These are phyloP conservation scores for Homarus gammarus DNA, from an alignment of 2,888 invertebrate genomes.

Conservation along the genomic window DNA sequence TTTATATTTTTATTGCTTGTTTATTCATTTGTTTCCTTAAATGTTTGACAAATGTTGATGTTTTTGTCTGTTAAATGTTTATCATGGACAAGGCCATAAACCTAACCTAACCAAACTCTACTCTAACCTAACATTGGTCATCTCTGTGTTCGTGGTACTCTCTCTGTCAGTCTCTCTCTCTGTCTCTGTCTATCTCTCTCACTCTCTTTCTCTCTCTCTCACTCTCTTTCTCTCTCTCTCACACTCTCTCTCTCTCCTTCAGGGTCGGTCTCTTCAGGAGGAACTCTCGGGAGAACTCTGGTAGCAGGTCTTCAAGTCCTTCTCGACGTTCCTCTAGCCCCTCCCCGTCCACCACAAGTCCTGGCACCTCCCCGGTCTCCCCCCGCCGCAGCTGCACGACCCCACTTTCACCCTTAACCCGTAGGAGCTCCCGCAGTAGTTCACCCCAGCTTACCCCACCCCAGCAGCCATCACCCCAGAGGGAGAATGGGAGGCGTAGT, in stretches of 20 bases:
- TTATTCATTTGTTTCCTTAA: too few species aligned
- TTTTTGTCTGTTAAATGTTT: too few species aligned
- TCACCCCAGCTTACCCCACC: constrained; percentile 61
- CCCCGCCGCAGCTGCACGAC: constrained; percentile 50
- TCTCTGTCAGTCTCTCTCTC: constrained; percentile 35
- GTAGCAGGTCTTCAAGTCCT: constrained; percentile 56
- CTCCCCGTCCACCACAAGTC: constrained; percentile 33
- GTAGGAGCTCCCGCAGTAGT: constrained; percentile 35
- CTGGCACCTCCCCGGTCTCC: constrained; percentile 43
- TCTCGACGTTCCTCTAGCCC: constrained; percentile 52
- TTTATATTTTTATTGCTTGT: too few species aligned
- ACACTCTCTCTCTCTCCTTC: not conserved
- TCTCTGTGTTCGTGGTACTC: not conserved
- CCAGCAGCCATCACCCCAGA: constrained; percentile 10
- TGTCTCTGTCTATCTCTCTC: constrained; percentile 39
- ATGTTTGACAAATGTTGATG: too few species aligned
- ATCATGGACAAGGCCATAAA: too few species aligned
- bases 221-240: not conserved
- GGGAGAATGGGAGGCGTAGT: constrained; percentile 2
- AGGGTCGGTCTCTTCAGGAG: constrained; percentile 64
- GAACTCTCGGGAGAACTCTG: constrained; percentile 60
- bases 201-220: not conserved
- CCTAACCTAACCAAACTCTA: too few species aligned
- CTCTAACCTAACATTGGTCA: too few species aligned
- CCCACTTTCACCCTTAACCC: constrained; percentile 46